Base-by-base conservation (phyloP, 2,888 invertebrate genomes). In the Julus scandinavius region DNA sequence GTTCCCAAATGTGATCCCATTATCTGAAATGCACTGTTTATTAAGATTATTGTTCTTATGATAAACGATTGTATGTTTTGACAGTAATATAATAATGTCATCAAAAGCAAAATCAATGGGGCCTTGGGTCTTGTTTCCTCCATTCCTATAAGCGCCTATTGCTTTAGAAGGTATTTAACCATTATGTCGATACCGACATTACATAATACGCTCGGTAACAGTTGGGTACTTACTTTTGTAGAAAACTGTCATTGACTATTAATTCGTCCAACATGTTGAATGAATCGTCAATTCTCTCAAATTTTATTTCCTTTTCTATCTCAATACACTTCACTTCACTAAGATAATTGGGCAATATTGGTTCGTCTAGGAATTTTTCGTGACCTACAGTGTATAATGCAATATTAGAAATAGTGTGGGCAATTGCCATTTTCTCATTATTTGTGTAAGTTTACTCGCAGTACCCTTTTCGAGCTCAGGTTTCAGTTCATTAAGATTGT, bases 361-460 rank as follows among this genome's bases (percentile, higher is more conserved):
- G 80, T 80, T 80, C 80, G 80, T 80, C 80, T 80, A 80, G 80
- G 5, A 80, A 80, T 38, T 80, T 80, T 4, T 80, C 80, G 15
- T 80, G 80, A 38, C 80, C 80, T 80, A 38, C 80, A 38, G 15
- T 80, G 80, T 38, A 80, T 17, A 80, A 72, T 72, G 29, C 72
- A 29, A 9, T 72, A 29, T 29, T 29, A 72, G 29, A 80, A 15
- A 38, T 13, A 40, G 80, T 80, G 13, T 13, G 13, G 13, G 13
- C 38, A 15, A 38, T 80, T 38, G 80, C 13, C 38, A 72, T 80
- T 80, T 80, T 80, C 80, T 38, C 38, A 80, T 80, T 80, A 80
- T 15, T 4, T 80, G 40, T 54, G 5, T 80, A 38, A 80, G 38
- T 80, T 80, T 80, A 80, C 29, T 38, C 38, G 13, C 15, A 80